Conservation (phyloP, 2,888 invertebrate genomes). For the Rhagophthalmus giganteus region DNA sequence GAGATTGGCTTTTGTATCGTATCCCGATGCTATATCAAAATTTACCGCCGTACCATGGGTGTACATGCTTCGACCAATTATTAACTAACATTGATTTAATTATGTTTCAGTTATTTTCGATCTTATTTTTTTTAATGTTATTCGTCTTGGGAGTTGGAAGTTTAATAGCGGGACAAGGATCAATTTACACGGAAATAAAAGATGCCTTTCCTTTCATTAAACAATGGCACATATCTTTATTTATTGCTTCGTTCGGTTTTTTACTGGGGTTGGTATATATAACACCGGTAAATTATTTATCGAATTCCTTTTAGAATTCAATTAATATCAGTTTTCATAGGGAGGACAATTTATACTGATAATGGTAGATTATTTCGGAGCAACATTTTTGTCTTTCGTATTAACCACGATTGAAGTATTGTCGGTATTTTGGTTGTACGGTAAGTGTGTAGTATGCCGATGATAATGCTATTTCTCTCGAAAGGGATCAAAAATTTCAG, state of each 20-base stretch:
- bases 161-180: slow-evolving; percentile 71
- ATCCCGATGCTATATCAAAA: slow-evolving; percentile 79
- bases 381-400: slow-evolving; percentile 63
- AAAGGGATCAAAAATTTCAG: slow-evolving; percentile 63
- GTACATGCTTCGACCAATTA: too few relatives aligned
- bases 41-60: slow-evolving; percentile 74
- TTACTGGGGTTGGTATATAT: not conserved
- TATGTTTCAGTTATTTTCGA: slow-evolving; percentile 66
- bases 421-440: slow-evolving; percentile 64
- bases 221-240: not conserved
- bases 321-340: too few relatives aligned
- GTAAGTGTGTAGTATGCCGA: slow-evolving; percentile 47
- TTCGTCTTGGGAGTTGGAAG: slow-evolving; percentile 77
- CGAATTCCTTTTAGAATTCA: not conserved
- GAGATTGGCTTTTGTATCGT: slow-evolving; percentile 80
- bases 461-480: not conserved
- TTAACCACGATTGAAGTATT: slow-evolving; percentile 62
- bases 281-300: not conserved
- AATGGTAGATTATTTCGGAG: slow-evolving; percentile 65
- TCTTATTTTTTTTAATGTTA: slow-evolving; percentile 82
- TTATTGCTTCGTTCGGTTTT: not conserved
- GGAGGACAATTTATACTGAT: slow-evolving; percentile 65
- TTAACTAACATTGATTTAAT: not conserved
- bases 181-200: slow-evolving; percentile 67
- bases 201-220: slow-evolving; percentile 63